These are phyloP conservation scores for Sitodiplosis mosellana DNA, from an alignment of 1,140 invertebrate species.

Conservation along the genomic window DNA sequence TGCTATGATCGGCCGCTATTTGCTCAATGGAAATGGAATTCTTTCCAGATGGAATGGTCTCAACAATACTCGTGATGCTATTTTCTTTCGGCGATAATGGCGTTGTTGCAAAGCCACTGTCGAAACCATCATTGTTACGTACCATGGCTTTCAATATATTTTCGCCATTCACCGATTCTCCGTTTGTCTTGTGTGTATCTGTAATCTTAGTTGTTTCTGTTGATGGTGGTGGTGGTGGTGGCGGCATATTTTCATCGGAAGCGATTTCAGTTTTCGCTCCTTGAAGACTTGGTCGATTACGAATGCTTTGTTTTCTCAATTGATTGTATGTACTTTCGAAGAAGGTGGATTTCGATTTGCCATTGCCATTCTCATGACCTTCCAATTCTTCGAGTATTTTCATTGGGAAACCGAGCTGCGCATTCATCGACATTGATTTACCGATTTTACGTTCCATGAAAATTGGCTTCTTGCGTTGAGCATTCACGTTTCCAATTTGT, in stretches of 20 bases:
- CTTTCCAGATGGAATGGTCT: no score
- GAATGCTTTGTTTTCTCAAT: constrained; percentile 16
- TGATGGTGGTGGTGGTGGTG: constrained; percentile 6
- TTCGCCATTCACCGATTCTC: constrained; percentile 28
- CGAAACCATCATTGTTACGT: constrained; percentile 28
- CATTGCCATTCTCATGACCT: constrained; percentile 27
- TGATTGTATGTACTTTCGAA: constrained; percentile 18
- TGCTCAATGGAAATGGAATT: constrained; percentile 20
- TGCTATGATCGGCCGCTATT: constrained; percentile 20
- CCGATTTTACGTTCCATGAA: constrained; percentile 24
- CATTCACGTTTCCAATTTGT: constrained; percentile 30
- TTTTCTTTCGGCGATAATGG: constrained; percentile 24
- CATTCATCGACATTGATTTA: constrained; percentile 23
- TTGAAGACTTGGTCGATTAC: constrained; percentile 6
- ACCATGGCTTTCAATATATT: constrained; percentile 19
- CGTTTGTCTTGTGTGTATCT: constrained; percentile 14
- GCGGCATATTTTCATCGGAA: neutral
- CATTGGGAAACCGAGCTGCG: constrained; percentile 27
- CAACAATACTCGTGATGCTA: constrained; percentile 11
- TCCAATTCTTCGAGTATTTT: constrained; percentile 33
- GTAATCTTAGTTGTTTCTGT: constrained; percentile 14
- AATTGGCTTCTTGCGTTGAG: constrained; percentile 20
- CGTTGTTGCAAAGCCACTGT: constrained; percentile 26
- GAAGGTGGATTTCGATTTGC: constrained; percentile 25
- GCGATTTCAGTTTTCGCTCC: neutral